Evolutionary conservation across 2,113 vertebrate species (phyloP).

Genomic region (Catagonus wagneri): DNA sequence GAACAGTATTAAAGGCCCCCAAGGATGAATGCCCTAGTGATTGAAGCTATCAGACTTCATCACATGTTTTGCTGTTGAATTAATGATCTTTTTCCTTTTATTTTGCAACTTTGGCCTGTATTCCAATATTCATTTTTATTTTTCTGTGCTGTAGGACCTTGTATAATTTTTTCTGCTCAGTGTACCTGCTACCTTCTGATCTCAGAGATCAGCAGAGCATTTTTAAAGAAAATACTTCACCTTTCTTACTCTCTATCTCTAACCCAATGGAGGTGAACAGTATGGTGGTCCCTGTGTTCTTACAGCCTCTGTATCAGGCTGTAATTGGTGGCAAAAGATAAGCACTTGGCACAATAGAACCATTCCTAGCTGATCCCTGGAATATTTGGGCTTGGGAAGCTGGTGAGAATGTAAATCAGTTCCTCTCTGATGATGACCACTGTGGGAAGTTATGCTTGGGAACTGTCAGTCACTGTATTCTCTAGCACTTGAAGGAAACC

Average conservation of each 20-base stretch:
- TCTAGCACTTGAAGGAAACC: neutral
- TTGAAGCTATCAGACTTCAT: neutral
- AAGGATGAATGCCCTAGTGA: neutral
- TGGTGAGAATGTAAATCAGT: neutral
- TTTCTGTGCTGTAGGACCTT: neutral
- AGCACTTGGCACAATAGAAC: neutral
- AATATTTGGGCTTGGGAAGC: neutral
- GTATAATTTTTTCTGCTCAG: neutral
- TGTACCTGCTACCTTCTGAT: neutral
- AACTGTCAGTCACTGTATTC: neutral
- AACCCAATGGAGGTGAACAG: neutral
- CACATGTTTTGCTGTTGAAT: neutral
- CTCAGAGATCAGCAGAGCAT: neutral
- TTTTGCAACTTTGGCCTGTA: neutral
- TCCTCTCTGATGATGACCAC: neutral
- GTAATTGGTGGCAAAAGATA: neutral
- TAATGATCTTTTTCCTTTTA: neutral
- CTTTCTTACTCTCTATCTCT: neutral
- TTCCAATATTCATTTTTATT: neutral
- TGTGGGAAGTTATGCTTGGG: neutral
- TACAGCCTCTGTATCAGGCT: neutral
- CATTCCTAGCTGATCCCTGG: neutral
- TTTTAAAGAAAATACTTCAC: neutral
- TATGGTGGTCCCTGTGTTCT: accelerated
- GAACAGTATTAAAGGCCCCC: neutral